These are phyloP conservation scores for Benthosema pterotum DNA, from an alignment of 2,797 vertebrate genomes.

Conservation along the genomic window DNA sequence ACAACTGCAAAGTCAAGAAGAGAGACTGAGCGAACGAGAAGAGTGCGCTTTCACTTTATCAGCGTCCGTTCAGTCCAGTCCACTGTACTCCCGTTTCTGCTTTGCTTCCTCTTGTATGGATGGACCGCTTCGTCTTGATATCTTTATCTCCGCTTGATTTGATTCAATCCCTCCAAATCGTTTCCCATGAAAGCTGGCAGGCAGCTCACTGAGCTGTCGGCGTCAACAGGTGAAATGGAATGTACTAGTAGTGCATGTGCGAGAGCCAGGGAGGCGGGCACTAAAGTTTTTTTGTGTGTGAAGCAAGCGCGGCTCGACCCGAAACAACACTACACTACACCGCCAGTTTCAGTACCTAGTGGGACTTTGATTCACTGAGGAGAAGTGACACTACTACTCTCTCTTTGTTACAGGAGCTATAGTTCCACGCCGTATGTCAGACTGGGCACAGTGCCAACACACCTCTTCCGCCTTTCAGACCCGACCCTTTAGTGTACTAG, in stretches of 20 bases:
- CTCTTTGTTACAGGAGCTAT: constrained; percentile 27
- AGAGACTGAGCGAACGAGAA: constrained; percentile 8
- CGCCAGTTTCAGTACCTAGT: not conserved
- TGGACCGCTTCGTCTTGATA: too few species aligned
- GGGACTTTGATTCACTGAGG: constrained; percentile 60
- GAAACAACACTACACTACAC: constrained; percentile 1
- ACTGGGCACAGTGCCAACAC: constrained; percentile 38
- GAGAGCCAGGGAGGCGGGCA: constrained; percentile 36
- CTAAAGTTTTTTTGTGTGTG: constrained; percentile 4
- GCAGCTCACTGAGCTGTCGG: constrained; percentile 28
- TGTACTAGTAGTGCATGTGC: constrained; percentile 20
- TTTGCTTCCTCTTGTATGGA: too few species aligned
- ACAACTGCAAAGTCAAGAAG: not conserved
- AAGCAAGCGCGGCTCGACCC: not conserved
- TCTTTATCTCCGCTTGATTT: constrained; percentile 25
- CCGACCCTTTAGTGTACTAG: not conserved
- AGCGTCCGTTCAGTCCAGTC: too few species aligned
- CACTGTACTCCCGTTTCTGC: too few species aligned
- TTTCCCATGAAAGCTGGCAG: constrained; percentile 20
- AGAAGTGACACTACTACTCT: constrained; percentile 22
- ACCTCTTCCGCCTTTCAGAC: constrained; percentile 2
- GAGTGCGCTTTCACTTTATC: constrained; percentile 26
- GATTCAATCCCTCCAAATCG: constrained; percentile 9
- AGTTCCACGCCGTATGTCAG: constrained; percentile 2
- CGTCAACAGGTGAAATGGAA: constrained; percentile 67